Conservation (phyloP, 2,797 vertebrate genomes). For the Rhadinocentrus ornatus region DNA sequence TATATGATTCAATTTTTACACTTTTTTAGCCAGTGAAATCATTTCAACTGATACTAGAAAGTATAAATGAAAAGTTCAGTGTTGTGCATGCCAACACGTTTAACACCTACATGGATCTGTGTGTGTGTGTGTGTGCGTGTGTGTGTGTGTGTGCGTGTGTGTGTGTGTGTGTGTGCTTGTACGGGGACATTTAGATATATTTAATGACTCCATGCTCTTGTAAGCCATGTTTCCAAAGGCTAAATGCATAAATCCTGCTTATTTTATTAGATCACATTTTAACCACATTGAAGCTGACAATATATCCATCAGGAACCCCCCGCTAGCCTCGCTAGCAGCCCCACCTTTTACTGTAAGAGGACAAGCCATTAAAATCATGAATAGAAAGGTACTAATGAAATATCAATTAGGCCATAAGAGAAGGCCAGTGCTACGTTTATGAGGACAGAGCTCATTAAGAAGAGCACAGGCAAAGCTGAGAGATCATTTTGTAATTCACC, state of each 20-base stretch:
- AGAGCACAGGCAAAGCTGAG: constrained; percentile 52
- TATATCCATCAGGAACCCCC: constrained; percentile 66
- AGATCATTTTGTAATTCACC: constrained; percentile 75
- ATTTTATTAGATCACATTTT: constrained; percentile 70
- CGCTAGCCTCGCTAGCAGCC: constrained; percentile 53
- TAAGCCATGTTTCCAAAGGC: constrained; percentile 78
- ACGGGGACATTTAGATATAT: constrained; percentile 53
- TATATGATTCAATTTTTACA: not conserved
- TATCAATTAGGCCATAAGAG: constrained; percentile 82
- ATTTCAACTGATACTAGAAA: not conserved
- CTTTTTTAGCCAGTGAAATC: not conserved
- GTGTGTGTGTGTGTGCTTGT: constrained; percentile 22
- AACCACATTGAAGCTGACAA: constrained; percentile 61
- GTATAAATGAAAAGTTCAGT: constrained; percentile 11
- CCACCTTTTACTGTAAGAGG: constrained; percentile 53
- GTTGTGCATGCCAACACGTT: constrained; percentile 2
- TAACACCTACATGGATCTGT: constrained; percentile 15
- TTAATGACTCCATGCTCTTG: constrained; percentile 74
- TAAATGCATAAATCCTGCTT: constrained; percentile 76
- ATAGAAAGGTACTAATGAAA: constrained; percentile 83
- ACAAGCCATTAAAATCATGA: constrained; percentile 79
- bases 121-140: constrained; percentile 17
- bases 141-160: constrained; percentile 10
- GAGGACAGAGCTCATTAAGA: constrained; percentile 79
- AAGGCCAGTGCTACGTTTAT: constrained; percentile 70